Evolutionary conservation across 2,888 invertebrate species (phyloP), one percentile per base, ranked within the genome.

Genomic region (Dioctria linearis): DNA sequence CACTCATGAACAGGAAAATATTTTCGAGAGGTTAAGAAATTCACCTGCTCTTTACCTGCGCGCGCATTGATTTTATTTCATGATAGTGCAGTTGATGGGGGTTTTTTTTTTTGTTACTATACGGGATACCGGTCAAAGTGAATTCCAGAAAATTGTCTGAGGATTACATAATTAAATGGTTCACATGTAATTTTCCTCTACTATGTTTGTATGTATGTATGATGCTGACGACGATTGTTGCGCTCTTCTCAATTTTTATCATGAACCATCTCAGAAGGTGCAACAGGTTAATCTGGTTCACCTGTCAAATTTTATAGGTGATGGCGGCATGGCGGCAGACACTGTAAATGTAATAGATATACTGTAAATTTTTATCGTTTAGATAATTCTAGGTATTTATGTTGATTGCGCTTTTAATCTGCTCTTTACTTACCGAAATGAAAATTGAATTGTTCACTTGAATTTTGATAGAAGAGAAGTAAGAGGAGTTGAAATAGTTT

Each of bases 31-130:
- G 43, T 5, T 42, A 42, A 63, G 8, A 63, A 49, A 76, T 63
- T 76, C 76, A 76, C 76, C 76, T 76, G 76, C 76, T 76, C 76
- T 43, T 76, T 76, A 76, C 76, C 76, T 76, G 76, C 63, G 76
- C 63, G 37, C 63, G 76, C 76, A 76, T 76, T 76, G 61, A 76
- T 76, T 76, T 49, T 49, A 37, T 5, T 25, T 63, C 40, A 11
- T 76, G 63, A 63, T 63, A 61, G 43, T 49, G 25, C 25, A 25
- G 1, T 25, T 25, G 25, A 25, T 25, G 25, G 25, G n/a, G n/a
- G n/a, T n/a, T 25, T 25, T 49, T 75, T 43, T 13, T 71, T 71
- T 75, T 73, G 59, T 59, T 63, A 57, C 40, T 57, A 42, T 25
- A 25, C 42, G 42, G 59, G 42, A 13, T 5, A 13, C 57, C 39